Conservation (phyloP, 2,888 invertebrate species). For the Lacanobia wlatinum region DNA sequence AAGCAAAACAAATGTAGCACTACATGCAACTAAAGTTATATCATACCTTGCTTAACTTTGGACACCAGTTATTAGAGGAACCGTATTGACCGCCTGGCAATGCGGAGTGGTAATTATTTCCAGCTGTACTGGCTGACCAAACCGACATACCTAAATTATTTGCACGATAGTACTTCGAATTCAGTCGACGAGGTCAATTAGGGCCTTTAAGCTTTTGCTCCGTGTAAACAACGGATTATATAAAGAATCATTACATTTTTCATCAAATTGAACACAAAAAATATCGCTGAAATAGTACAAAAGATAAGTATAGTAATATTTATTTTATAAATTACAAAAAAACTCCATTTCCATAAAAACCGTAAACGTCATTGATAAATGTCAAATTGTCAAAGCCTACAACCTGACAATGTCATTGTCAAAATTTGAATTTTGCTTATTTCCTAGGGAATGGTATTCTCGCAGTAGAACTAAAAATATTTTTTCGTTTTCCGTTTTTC, state of each 20-base stretch:
- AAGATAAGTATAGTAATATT: conserved; percentile 11
- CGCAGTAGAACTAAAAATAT: background rate
- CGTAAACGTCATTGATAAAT: conserved; percentile 51
- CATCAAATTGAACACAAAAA: conserved; percentile 17
- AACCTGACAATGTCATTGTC: conserved; percentile 26
- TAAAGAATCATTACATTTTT: conserved; percentile 46
- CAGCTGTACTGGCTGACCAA: conserved; percentile 93
- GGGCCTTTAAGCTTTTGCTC: conserved; percentile 42
- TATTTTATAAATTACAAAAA: conserved; percentile 34
- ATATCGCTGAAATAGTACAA: background rate
- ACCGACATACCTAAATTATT: conserved; percentile 92
- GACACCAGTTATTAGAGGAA: conserved; percentile 87
- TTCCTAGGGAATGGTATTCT: conserved; percentile 44
- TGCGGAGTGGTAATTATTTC: conserved; percentile 87
- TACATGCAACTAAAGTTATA: conserved; percentile 65
- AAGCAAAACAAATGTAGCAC: conserved; percentile 63
- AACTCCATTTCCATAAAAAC: conserved; percentile 44
- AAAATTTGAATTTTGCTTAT: conserved; percentile 18
- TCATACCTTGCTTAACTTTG: conserved; percentile 88
- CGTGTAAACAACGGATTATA: conserved; percentile 32
- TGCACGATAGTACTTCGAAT: conserved; percentile 85
- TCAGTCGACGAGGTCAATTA: conserved; percentile 84
- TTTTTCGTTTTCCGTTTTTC: background rate
- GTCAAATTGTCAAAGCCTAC: conserved; percentile 23
- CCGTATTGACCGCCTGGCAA: conserved; percentile 85